Conservation (phyloP, 2,888 invertebrate genomes). For the Trichacis sp. region DNA sequence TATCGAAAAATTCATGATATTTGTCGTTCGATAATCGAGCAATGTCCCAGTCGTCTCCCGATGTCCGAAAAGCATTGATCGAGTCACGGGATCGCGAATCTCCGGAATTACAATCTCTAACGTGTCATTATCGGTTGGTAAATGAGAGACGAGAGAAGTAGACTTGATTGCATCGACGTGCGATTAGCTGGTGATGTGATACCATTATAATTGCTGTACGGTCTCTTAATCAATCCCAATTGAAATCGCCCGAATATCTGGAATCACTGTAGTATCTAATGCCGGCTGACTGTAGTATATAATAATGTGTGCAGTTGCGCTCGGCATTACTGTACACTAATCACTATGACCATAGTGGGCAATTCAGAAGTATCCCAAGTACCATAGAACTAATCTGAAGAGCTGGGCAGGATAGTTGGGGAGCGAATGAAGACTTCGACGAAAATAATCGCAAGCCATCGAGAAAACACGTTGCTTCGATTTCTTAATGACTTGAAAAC, state of each 20-base stretch:
- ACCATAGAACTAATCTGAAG: neutral
- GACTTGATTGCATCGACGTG: neutral
- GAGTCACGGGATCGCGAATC: constrained; percentile 6
- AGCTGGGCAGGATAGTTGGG: neutral
- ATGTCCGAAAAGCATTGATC: constrained; percentile 63
- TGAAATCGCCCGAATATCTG: neutral
- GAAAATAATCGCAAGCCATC: neutral
- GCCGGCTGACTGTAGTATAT: neutral
- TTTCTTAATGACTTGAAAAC: neutral
- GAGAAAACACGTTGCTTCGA: no score
- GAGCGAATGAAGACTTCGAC: neutral
- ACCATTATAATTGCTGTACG: neutral
- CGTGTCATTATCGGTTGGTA: neutral
- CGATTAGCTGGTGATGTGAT: neutral
- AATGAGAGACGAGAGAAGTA: constrained; percentile 1
- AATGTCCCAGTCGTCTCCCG: constrained; percentile 36
- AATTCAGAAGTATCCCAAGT: neutral
- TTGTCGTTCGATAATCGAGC: constrained; percentile 13
- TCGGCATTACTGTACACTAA: neutral
- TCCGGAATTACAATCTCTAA: no score
- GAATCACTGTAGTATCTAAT: neutral
- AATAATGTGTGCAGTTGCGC: neutral
- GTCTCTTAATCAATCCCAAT: neutral
- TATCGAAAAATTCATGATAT: constrained; percentile 9
- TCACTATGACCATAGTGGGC: no score